Evolutionary conservation across 2,888 invertebrate species (phyloP).

Genomic region (Pemphredon lugubris): DNA sequence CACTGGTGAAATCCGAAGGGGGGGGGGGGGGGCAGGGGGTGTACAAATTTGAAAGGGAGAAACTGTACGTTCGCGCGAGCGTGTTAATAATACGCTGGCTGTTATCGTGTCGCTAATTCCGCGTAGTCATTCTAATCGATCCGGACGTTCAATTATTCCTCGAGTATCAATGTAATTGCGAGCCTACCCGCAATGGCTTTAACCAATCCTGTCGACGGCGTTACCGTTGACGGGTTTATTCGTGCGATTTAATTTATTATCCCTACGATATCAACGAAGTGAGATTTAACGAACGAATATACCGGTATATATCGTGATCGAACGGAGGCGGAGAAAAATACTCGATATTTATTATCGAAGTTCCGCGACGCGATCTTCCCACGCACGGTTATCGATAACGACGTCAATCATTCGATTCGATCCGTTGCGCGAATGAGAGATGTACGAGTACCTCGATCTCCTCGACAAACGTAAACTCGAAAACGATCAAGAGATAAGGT

Average conservation of each 20-base stretch:
- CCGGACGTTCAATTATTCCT: slow-evolving; percentile 55
- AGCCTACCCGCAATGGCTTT: slow-evolving; percentile 16
- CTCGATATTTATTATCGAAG: no score
- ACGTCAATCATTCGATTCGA: no score
- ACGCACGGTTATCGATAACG: no score
- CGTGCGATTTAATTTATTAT: not conserved
- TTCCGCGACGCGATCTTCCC: no score
- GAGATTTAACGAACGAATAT: not conserved
- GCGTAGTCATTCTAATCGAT: slow-evolving; percentile 52
- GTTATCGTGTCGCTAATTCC: slow-evolving; percentile 37
- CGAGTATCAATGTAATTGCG: slow-evolving; percentile 37
- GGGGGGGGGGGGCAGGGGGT: no score
- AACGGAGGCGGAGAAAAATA: not conserved
- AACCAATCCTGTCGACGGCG: not conserved
- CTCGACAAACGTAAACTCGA: no score
- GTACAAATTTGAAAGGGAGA: slow-evolving; percentile 1
- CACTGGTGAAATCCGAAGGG: no score
- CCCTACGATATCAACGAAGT: not conserved
- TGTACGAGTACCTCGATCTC: no score
- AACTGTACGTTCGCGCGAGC: slow-evolving; percentile 1
- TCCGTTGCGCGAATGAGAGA: no score
- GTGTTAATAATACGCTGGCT: slow-evolving; percentile 31
- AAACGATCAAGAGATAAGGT: no score
- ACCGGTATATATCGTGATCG: not conserved
- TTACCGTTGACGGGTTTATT: not conserved